These are phyloP conservation scores for Parambassis ranga DNA, from an alignment of 2,797 vertebrate species.

Conservation along the genomic window DNA sequence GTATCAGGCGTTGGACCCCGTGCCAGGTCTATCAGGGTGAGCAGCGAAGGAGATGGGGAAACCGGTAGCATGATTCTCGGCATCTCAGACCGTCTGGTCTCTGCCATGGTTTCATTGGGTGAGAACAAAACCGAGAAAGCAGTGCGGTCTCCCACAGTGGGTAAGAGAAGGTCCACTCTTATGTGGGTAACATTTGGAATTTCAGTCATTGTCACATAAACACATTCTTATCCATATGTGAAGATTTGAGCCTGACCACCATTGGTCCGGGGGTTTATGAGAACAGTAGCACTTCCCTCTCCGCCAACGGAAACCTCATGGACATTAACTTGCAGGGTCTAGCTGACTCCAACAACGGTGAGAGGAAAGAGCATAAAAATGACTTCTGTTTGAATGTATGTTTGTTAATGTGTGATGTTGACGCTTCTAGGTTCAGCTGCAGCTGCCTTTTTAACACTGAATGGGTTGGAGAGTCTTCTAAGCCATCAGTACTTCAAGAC, in stretches of 20 bases:
- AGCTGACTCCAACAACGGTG: conserved; percentile 57
- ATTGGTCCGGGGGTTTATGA: background rate
- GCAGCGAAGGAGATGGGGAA: conserved; percentile 28
- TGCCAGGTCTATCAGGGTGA: background rate
- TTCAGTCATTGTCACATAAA: background rate
- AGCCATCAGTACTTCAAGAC: conserved; percentile 59
- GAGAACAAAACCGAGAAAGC: conserved; percentile 17
- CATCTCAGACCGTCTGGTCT: conserved; percentile 53
- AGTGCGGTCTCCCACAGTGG: conserved; percentile 33
- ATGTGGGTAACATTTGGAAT: background rate
- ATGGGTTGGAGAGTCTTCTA: conserved; percentile 66
- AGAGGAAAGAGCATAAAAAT: background rate
- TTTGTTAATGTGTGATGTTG: background rate
- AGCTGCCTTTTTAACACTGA: conserved; percentile 57
- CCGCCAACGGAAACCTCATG: conserved; percentile 52
- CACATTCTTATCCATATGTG: background rate
- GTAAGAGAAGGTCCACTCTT: conserved; percentile 35
- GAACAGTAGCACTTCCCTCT: background rate
- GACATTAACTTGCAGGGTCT: conserved; percentile 48
- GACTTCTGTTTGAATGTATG: background rate
- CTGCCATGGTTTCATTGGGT: conserved; percentile 14
- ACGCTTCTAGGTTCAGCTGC: conserved; percentile 55
- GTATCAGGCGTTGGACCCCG: conserved; percentile 48
- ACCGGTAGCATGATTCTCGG: conserved; percentile 50
- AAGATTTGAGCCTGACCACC: conserved; percentile 15